These are phyloP conservation scores for Delphinus delphis DNA, from an alignment of 2,113 vertebrate species.

Conservation along the genomic window DNA sequence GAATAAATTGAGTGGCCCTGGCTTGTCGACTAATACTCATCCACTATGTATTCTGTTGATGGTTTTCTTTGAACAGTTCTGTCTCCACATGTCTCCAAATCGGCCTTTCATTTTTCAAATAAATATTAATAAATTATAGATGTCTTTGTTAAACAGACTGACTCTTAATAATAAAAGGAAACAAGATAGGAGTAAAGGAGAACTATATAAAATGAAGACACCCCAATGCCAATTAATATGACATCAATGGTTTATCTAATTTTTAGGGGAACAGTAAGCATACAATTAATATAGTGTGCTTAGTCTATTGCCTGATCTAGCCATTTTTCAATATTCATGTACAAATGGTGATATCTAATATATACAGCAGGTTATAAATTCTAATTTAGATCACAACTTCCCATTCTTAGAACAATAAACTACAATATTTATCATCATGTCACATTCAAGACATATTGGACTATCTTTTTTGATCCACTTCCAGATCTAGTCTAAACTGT, in stretches of 20 bases:
- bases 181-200: background rate
- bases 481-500: slow-evolving; percentile 21
- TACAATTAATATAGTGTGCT: background rate
- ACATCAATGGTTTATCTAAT: background rate
- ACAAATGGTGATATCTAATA: slow-evolving; percentile 13
- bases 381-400: slow-evolving; percentile 47
- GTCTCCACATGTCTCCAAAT: slow-evolving; percentile 63
- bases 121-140: slow-evolving; percentile 66
- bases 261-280: background rate
- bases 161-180: slow-evolving; percentile 59
- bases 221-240: background rate
- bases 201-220: background rate
- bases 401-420: slow-evolving; percentile 36
- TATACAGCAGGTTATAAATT: slow-evolving; percentile 33
- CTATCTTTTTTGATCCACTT: slow-evolving; percentile 18
- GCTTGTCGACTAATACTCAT: slow-evolving; percentile 8
- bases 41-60: slow-evolving; percentile 53
- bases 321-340: background rate
- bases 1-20: slow-evolving; percentile 59
- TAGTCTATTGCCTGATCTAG: background rate
- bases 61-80: slow-evolving; percentile 52
- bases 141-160: slow-evolving; percentile 54
- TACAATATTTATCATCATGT: slow-evolving; percentile 48
- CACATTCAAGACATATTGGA: slow-evolving; percentile 12
- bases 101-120: slow-evolving; percentile 57